Conservation (phyloP, 92 coral and sea anemone genomes). For the Palythoa grandiflora region DNA sequence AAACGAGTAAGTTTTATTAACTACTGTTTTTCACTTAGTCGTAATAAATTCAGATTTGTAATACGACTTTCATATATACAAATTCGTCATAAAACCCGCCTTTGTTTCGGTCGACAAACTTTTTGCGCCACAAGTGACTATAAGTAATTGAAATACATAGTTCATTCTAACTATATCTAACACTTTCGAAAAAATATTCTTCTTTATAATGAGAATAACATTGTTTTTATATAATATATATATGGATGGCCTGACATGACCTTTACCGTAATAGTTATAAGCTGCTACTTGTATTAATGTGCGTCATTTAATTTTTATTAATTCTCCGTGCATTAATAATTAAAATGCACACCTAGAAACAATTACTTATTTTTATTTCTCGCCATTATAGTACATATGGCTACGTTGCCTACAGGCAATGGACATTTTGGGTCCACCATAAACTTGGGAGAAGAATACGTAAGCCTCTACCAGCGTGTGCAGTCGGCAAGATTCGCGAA, state of each 20-base stretch:
- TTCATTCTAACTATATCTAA: background rate
- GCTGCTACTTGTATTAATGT: background rate
- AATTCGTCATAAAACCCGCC: background rate
- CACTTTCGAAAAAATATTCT: background rate
- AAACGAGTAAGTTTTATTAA: conserved; percentile 11
- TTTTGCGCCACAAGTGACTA: background rate
- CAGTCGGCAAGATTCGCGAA: conserved; percentile 6
- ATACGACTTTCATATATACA: background rate
- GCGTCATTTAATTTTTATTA: background rate
- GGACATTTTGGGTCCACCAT: conserved; percentile 11
- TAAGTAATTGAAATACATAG: background rate
- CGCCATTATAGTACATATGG: conserved; percentile 5
- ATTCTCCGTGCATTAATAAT: background rate
- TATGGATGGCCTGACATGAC: conserved; percentile 1
- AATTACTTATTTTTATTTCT: background rate
- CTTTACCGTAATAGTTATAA: background rate
- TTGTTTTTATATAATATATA: background rate
- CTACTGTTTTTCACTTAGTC: background rate
- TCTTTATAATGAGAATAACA: background rate
- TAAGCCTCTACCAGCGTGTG: conserved; percentile 26
- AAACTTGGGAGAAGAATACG: conserved; percentile 2
- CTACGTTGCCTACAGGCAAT: conserved; percentile 4
- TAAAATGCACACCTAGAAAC: background rate
- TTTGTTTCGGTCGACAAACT: background rate
- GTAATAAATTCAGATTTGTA: background rate